These are phyloP conservation scores for Uloborus diversus DNA, from an alignment of 1,140 invertebrate genomes.

Conservation along the genomic window DNA sequence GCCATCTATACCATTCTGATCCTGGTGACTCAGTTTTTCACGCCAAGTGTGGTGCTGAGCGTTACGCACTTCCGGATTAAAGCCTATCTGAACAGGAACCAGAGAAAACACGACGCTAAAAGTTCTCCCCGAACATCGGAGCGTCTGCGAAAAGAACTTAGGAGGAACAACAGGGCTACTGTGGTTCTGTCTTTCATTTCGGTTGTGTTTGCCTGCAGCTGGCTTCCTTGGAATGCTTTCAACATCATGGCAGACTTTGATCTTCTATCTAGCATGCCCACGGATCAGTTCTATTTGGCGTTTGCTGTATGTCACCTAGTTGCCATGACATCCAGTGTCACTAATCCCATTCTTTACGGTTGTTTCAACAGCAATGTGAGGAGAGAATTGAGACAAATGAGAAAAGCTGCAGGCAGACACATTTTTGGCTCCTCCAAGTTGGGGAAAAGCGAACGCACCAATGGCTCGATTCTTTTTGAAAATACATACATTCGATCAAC, in stretches of 20 bases:
- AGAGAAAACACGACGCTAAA: slow-evolving; percentile 9
- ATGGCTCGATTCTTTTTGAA: slow-evolving; percentile 24
- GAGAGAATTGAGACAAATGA: slow-evolving; percentile 62
- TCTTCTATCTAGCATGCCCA: slow-evolving; percentile 56
- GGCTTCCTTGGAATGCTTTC: slow-evolving; percentile 71
- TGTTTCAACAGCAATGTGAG: slow-evolving; percentile 70
- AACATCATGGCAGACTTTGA: slow-evolving; percentile 68
- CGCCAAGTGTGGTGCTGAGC: slow-evolving; percentile 69
- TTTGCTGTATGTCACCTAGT: slow-evolving; percentile 71
- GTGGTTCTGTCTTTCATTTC: slow-evolving; percentile 63
- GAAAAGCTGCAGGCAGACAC: not conserved
- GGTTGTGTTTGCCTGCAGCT: slow-evolving; percentile 63
- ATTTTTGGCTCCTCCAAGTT: slow-evolving; percentile 3
- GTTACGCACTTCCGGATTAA: slow-evolving; percentile 70
- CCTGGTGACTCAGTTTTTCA: slow-evolving; percentile 70
- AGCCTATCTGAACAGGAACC: slow-evolving; percentile 63
- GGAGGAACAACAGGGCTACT: slow-evolving; percentile 69
- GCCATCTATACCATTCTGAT: slow-evolving; percentile 68
- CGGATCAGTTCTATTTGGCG: slow-evolving; percentile 65
- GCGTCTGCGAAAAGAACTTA: slow-evolving; percentile 63
- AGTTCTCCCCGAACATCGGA: slow-evolving; percentile 19
- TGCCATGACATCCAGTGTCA: slow-evolving; percentile 70
- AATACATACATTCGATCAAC: slow-evolving; percentile 33
- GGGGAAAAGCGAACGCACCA: slow-evolving; percentile 11
- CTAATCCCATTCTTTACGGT: slow-evolving; percentile 71